phyloP scores from a whole-genome alignment of 2,888 invertebrate genomes.

The Parochlus steinenii region DNA sequence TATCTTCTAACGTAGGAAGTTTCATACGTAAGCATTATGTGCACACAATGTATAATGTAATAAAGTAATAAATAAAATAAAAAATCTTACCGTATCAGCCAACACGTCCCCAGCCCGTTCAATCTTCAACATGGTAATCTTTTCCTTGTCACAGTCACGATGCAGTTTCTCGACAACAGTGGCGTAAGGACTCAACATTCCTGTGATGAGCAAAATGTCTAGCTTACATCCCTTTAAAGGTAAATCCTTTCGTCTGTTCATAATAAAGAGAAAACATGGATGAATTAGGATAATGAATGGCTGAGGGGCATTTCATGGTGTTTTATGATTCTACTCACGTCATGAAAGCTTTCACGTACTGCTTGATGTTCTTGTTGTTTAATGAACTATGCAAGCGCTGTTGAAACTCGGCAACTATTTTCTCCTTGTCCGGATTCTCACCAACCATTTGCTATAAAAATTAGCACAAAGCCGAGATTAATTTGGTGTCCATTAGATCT shows the following conservation, averaged over 20 bases:
- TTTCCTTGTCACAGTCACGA: conserved; percentile 61
- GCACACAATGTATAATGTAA: background rate
- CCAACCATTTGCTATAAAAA: conserved; percentile 37
- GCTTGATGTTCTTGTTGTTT: conserved; percentile 66
- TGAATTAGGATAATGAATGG: conserved; percentile 1
- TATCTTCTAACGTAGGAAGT: no score
- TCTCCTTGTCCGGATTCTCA: conserved; percentile 49
- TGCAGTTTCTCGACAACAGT: conserved; percentile 65
- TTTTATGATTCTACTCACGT: conserved; percentile 59
- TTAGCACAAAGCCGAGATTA: no score
- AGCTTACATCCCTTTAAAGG: conserved; percentile 53
- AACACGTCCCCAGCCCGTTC: conserved; percentile 78
- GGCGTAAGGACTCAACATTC: conserved; percentile 59
- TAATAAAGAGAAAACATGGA: conserved; percentile 5
- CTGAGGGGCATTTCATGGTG: background rate
- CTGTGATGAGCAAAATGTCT: conserved; percentile 67
- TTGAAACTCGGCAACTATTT: conserved; percentile 58
- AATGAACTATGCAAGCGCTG: conserved; percentile 55
- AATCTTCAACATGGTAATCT: conserved; percentile 67
- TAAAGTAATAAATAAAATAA: background rate
- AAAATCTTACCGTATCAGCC: conserved; percentile 54
- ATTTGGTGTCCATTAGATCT: conserved; percentile 2
- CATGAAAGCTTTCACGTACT: conserved; percentile 66
- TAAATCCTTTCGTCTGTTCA: conserved; percentile 50
- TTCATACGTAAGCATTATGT: no score